Evolutionary conservation across 2,113 vertebrate species (phyloP).

Genomic region (Melanotaenia duboulayi): DNA sequence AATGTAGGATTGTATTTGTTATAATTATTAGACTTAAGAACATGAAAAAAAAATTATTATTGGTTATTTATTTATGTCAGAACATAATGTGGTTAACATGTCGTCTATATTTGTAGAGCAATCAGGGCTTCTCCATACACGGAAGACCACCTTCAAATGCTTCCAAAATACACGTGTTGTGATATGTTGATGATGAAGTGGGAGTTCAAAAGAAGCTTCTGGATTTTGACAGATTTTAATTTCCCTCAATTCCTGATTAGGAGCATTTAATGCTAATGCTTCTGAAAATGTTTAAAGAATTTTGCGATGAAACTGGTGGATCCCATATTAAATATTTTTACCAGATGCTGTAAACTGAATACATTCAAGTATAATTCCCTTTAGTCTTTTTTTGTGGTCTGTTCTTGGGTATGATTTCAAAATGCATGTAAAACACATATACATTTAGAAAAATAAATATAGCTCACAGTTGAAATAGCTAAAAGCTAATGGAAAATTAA

Average conservation of each 20-base stretch:
- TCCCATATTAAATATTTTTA: background rate
- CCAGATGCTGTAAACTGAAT: background rate
- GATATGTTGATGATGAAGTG: conserved; percentile 1
- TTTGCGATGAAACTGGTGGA: background rate
- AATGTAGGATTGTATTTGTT: conserved; percentile 10
- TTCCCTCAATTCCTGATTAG: background rate
- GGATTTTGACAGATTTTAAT: background rate
- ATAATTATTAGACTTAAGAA: conserved; percentile 10
- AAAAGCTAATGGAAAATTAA: conserved; percentile 26
- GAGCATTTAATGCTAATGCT: background rate
- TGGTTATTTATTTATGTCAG: too few species aligned
- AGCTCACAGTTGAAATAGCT: background rate
- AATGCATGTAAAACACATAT: background rate
- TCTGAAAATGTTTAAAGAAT: background rate
- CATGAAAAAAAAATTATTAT: too few species aligned
- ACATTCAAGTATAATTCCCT: too few species aligned
- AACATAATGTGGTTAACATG: too few species aligned
- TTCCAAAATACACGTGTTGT: too few species aligned
- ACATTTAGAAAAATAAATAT: background rate
- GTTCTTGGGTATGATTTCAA: background rate
- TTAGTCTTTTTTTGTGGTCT: too few species aligned
- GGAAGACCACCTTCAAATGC: too few species aligned
- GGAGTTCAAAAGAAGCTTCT: background rate
- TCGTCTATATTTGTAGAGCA: too few species aligned
- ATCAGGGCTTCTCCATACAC: too few species aligned